Evolutionary conservation across 2,888 invertebrate genomes (phyloP), one percentile per base, ranked within the genome.

Genomic region (Microplitis manilae): DNA sequence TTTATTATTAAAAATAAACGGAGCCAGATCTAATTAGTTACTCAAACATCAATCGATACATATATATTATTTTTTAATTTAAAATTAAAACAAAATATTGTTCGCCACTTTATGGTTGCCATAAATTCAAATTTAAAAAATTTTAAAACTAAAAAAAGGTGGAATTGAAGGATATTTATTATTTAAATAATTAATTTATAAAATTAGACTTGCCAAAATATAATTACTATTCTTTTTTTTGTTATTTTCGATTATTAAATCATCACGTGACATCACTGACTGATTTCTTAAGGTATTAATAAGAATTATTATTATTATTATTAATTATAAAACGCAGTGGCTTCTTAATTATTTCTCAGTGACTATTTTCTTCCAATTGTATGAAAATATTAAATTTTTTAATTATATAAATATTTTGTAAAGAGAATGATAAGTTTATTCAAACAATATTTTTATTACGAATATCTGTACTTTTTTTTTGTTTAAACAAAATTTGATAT

Each of bases 21-120:
- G 30, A 30, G 30, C 30, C 30, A 30, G 4, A 30, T 30, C 4
- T 30, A 30, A 30, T 30, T 30, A 30, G 2, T 30, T 30, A 30
- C 4, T 4, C 30, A 30, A 30, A 30, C 30, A 30, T 30, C 30
- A 30, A 30, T 30, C 30, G 30, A 30, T 30, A 30, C 2, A 30
- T 30, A 0, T 4, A 30, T 30, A 30, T 30, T 30, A 30, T 30
- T 30, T 4, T 30, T 30, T 30, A 30, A 30, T 30, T 30, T 30
- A 4, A 30, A 30, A 30, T 0, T 30, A 30, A 30, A 30, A 30
- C 4, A 4, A 30, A 30, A 2, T 30, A 4, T 50, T 50, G 8
- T 50, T 50, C 50, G 50, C 50, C 50, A 13, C 50, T 50, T 50
- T 85, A 84, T 88, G 87, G 88, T 86, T 80, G 82, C 79, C 81